A percentile compares a stretch with the other conserved stretches of the same genome.
These are phyloP conservation scores for Lithobates pipiens DNA, from an alignment of 2,797 vertebrate species.

Conservation along the genomic window DNA sequence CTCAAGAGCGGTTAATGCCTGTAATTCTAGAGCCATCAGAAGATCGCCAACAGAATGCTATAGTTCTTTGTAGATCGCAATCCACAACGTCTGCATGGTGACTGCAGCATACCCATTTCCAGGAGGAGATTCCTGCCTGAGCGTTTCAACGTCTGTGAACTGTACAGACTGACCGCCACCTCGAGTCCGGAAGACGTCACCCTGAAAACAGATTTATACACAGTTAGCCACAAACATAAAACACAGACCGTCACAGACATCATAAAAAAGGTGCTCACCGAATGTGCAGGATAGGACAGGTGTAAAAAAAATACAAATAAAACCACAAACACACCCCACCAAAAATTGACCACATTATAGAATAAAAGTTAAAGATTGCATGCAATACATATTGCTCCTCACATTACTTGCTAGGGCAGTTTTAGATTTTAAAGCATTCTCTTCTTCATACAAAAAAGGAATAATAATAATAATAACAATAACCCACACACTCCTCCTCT, in stretches of 20 bases:
- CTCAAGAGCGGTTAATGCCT: not conserved
- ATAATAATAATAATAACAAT: too few species aligned
- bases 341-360: too few species aligned
- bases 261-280: slow-evolving; percentile 36
- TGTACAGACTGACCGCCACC: slow-evolving; percentile 93
- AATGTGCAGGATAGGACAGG: slow-evolving; percentile 13
- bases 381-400: not conserved
- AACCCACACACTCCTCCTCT: not conserved
- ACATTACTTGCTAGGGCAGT: not conserved
- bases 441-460: not conserved
- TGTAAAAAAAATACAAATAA: not conserved
- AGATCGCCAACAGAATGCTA: not conserved
- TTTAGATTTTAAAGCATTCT: not conserved
- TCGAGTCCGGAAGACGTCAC: slow-evolving; percentile 91
- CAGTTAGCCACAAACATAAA: not conserved
- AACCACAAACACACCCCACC: not conserved
- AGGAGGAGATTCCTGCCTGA: slow-evolving; percentile 86
- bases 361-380: not conserved
- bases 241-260: not conserved
- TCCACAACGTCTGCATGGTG: not conserved
- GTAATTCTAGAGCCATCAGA: not conserved
- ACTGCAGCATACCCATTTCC: slow-evolving; percentile 67
- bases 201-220: slow-evolving; percentile 73
- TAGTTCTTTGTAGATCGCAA: not conserved
- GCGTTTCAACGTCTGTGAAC: slow-evolving; percentile 94